Conservation (phyloP, 1,140 invertebrate genomes). For the Mamestra configurata region DNA sequence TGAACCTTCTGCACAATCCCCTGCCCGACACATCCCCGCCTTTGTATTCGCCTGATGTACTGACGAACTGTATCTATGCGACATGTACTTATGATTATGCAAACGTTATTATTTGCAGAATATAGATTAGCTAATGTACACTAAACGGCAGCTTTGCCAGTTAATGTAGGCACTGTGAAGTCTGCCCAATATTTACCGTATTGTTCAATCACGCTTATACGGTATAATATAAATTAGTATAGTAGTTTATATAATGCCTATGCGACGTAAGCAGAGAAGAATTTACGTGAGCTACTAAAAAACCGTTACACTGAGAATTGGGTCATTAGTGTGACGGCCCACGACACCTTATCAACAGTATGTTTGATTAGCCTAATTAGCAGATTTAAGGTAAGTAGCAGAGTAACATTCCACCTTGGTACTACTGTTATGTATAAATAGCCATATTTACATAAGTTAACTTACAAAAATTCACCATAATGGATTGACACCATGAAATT, state of each 20-base stretch:
- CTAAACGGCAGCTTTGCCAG: neutral
- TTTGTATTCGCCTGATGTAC: neutral
- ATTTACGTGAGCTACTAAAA: neutral
- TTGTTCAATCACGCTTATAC: too few species aligned
- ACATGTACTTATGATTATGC: slow-evolving; percentile 38
- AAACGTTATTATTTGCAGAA: slow-evolving; percentile 32
- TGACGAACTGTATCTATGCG: neutral
- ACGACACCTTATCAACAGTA: neutral
- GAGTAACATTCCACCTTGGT: neutral
- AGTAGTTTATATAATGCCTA: too few species aligned
- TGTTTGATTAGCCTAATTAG: slow-evolving; percentile 18
- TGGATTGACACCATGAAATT: neutral
- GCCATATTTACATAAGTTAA: neutral
- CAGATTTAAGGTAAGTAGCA: neutral
- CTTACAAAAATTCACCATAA: neutral
- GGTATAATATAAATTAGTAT: too few species aligned
- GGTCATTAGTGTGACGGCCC: neutral
- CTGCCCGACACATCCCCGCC: neutral
- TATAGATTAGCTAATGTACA: slow-evolving; percentile 7
- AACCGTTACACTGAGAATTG: neutral
- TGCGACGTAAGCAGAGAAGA: neutral
- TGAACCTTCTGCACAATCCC: neutral
- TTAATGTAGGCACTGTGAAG: neutral
- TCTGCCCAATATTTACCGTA: neutral
- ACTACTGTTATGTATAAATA: neutral